Base-by-base conservation (phyloP, 2,888 invertebrate genomes). In the Lampropteryx suffumata region DNA sequence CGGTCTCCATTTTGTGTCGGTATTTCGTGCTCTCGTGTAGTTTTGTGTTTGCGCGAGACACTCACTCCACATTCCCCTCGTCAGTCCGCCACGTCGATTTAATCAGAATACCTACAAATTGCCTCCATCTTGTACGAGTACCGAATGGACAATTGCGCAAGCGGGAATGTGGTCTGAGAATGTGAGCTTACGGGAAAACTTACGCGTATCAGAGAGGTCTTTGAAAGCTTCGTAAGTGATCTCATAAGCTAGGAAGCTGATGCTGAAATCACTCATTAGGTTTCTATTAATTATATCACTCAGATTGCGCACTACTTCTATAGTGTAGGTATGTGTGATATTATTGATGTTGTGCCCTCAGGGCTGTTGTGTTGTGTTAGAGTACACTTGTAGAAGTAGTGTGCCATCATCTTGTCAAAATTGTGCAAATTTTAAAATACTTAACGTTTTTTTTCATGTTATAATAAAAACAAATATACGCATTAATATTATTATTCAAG, bases 401-500 rank as follows among this genome's bases (percentile, higher is more conserved):
- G 71, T 64, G 72, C 71, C 62, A 64, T 47, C 52, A 69, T 70
- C 69, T 71, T 70, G 68, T 79, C 69, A 80, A 73, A 69, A 82
- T 82, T 82, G 84, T 81, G 87, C 85, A 79, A 82, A 81, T 82
- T 84, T 82, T 86, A 84, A 83, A 82, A 76, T 81, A n/a, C n/a
- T n/a, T n/a, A 77, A 76, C 69, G 36, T 57, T 79, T 84, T 84
- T 87, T 88, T 84, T 78, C 84, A 85, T 87, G 88, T 88, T 83
- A 83, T 80, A 80, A 79, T 83, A 82, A 86, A 85, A 83, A 74
- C 78, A 76, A 83, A 76, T 88, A 88, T 87, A 86, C 78, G 82
- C 86, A 86, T 86, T 83, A 82, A 84, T 82, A 84, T 78, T 73
- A 76, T 48, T 42, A 56, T 40, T 52, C 41, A 11, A 48, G 57